A percentile compares a stretch with the other conserved stretches of the same genome.
Evolutionary conservation across 2,888 invertebrate species (phyloP).

Genomic region (Orthosia gracilis): DNA sequence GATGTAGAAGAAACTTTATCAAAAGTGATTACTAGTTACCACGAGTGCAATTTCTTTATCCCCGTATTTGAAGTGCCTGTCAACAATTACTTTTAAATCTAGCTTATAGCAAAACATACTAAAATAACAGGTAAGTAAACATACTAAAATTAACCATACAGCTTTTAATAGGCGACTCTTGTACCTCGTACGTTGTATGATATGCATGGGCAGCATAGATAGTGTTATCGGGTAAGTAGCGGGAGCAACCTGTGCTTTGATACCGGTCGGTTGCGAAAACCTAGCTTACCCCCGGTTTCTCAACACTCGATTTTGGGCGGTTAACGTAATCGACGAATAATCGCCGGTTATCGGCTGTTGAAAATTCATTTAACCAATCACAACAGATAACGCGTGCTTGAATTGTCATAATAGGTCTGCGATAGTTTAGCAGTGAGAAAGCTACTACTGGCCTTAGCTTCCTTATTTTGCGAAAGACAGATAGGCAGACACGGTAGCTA

Average conservation of each 20-base stretch:
- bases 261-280: slow-evolving; percentile 25
- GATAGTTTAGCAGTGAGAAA: no score
- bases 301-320: no score
- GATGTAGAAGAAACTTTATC: background rate
- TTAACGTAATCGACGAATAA: no score
- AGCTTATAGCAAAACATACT: background rate
- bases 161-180: background rate
- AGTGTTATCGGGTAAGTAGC: slow-evolving; percentile 28
- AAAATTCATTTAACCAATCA: no score
- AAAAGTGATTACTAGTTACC: background rate
- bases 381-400: no score
- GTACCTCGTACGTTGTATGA: slow-evolving; percentile 4
- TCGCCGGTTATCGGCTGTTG: no score
- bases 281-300: no score
- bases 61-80: background rate
- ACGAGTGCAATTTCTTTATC: slow-evolving; percentile 3
- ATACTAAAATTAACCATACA: background rate
- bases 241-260: slow-evolving; percentile 43
- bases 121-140: background rate
- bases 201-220: slow-evolving; percentile 15
- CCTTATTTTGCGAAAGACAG: slow-evolving; percentile 12
- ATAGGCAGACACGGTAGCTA: slow-evolving; percentile 2
- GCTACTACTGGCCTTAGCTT: no score
- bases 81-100: background rate
- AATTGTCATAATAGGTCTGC: no score